Percentiles rank a stretch among this genome's conserved stretches.
phyloP scores from a whole-genome alignment of 2,113 vertebrate species.

The Rhizomys pruinosus region DNA sequence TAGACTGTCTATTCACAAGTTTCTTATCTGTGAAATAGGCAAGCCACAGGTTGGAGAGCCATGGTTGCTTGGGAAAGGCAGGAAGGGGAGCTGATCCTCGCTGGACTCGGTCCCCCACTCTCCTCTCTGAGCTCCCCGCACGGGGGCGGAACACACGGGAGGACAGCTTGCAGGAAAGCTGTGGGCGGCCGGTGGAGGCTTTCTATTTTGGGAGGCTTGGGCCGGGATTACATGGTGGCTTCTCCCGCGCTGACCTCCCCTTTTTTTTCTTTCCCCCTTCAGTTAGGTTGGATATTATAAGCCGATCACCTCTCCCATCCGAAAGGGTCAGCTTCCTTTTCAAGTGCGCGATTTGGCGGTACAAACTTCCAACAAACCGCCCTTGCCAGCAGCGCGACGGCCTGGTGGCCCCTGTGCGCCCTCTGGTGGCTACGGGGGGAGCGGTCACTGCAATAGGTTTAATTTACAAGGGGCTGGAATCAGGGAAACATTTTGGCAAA shows the following conservation, averaged over 20 bases:
- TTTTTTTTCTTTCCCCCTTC: not conserved
- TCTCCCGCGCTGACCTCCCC: not conserved
- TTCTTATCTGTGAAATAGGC: not conserved
- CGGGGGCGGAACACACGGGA: not conserved
- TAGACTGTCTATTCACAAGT: not conserved
- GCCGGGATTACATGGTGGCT: not conserved
- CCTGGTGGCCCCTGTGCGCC: not conserved
- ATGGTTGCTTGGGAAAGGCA: not conserved
- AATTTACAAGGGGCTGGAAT: not conserved
- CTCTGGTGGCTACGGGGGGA: constrained; percentile 34
- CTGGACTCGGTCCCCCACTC: not conserved
- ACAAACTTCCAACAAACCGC: not conserved
- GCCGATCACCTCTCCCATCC: not conserved
- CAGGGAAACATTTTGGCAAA: not conserved
- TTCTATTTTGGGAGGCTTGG: not conserved
- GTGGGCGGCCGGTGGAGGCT: not conserved
- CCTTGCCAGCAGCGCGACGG: not conserved
- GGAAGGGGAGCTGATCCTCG: not conserved
- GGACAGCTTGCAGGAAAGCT: not conserved
- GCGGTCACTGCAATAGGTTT: not conserved
- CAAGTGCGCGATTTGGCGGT: not conserved
- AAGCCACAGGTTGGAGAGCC: not conserved
- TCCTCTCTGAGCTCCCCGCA: not conserved
- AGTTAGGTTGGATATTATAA: not conserved
- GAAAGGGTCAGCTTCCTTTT: not conserved